phyloP scores from a whole-genome alignment of 2,797 vertebrate genomes.

The Alfaro cultratus region DNA sequence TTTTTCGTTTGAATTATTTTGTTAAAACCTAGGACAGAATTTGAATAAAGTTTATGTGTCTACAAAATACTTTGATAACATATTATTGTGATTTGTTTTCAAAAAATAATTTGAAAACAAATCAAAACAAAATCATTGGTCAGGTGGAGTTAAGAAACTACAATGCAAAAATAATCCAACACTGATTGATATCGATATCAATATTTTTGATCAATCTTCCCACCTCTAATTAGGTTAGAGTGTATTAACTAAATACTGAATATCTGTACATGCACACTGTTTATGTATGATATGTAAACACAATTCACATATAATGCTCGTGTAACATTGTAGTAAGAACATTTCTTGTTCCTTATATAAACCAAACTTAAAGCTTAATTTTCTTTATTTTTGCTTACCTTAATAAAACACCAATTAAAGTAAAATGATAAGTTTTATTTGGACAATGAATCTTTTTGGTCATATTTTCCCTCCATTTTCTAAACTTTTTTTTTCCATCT shows the following conservation, averaged over 20 bases:
- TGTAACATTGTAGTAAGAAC: background rate
- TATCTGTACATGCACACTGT: background rate
- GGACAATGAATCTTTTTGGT: slow-evolving; percentile 34
- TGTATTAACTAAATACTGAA: background rate
- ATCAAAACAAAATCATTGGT: no score
- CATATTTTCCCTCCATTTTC: slow-evolving; percentile 41
- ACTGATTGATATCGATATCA: no score
- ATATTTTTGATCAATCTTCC: no score
- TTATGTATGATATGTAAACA: background rate
- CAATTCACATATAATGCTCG: background rate
- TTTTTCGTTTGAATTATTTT: no score
- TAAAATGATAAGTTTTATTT: slow-evolving; percentile 22
- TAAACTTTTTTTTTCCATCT: slow-evolving; percentile 57
- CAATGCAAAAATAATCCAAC: no score
- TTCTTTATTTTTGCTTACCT: slow-evolving; percentile 1
- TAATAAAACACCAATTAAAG: background rate
- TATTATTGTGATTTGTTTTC: no score
- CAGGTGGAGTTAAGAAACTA: no score
- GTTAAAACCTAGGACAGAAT: no score
- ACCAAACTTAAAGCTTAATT: background rate
- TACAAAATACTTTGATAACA: no score
- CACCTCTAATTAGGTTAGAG: background rate
- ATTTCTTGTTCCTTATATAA: background rate
- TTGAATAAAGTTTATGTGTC: no score
- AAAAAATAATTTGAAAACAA: no score